Conservation (phyloP, 2,888 invertebrate species). For the Smittia sp. region DNA sequence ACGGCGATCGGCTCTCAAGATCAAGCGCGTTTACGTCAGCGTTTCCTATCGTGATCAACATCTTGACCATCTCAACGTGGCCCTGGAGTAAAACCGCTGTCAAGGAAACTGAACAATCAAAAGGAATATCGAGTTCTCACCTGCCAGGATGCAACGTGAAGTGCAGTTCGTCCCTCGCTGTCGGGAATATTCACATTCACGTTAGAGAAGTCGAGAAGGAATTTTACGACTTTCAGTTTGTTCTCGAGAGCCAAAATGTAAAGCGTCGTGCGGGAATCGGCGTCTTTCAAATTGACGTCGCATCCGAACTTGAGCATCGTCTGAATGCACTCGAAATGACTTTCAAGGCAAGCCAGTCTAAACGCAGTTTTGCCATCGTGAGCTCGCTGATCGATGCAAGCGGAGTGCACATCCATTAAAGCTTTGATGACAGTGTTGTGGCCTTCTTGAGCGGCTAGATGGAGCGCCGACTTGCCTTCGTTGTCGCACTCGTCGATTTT, state of each 20-base stretch:
- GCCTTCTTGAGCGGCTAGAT: slow-evolving; percentile 87
- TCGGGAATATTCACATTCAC: slow-evolving; percentile 86
- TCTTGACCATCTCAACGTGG: slow-evolving; percentile 86
- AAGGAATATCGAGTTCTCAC: no score
- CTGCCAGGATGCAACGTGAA: slow-evolving; percentile 91
- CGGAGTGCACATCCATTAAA: slow-evolving; percentile 70
- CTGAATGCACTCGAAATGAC: slow-evolving; percentile 68
- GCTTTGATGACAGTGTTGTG: slow-evolving; percentile 61
- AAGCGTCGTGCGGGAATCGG: slow-evolving; percentile 86
- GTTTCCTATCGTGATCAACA: slow-evolving; percentile 75
- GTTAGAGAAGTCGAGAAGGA: slow-evolving; percentile 70
- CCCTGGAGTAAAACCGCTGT: slow-evolving; percentile 54
- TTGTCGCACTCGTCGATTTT: slow-evolving; percentile 87
- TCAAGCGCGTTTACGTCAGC: slow-evolving; percentile 87
- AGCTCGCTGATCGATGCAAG: slow-evolving; percentile 79
- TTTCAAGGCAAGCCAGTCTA: slow-evolving; percentile 57
- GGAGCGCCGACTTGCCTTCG: slow-evolving; percentile 83
- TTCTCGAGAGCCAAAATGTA: slow-evolving; percentile 90
- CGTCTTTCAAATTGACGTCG: slow-evolving; percentile 84
- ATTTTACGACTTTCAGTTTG: slow-evolving; percentile 77
- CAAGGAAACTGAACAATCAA: neutral
- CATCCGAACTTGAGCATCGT: slow-evolving; percentile 70
- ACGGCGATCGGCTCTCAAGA: slow-evolving; percentile 80
- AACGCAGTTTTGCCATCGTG: slow-evolving; percentile 89
- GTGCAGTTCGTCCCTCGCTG: slow-evolving; percentile 83